Percentiles rank a stretch among this genome's conserved stretches.
These are phyloP conservation scores for Sus scrofa DNA, from an alignment of 2,113 vertebrate genomes.

Conservation along the genomic window DNA sequence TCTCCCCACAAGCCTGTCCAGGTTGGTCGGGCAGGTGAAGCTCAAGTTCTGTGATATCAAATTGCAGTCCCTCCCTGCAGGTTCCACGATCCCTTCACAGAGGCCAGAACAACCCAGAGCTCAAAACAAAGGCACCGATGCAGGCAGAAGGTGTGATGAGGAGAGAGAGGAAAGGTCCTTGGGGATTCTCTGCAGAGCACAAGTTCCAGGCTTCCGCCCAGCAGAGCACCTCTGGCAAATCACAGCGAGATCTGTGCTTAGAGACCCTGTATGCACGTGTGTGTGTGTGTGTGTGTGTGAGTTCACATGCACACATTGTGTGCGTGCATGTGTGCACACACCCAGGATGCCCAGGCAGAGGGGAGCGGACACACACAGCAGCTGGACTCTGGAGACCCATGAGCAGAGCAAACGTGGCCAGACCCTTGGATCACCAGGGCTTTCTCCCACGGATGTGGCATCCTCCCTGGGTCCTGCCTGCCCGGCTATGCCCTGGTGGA, in stretches of 20 bases:
- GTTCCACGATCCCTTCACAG: not conserved
- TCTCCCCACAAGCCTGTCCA: not conserved
- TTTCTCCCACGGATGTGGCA: not conserved
- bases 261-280: no score
- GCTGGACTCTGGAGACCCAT: slow-evolving; percentile 37
- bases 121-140: slow-evolving; percentile 39
- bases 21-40: not conserved
- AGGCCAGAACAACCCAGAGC: not conserved
- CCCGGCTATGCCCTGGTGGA: not conserved
- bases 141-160: not conserved
- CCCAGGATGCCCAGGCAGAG: not conserved
- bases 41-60: not conserved
- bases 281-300: no score
- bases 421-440: not conserved
- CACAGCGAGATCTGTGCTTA: not conserved
- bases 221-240: not conserved
- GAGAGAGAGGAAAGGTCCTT: slow-evolving; percentile 53
- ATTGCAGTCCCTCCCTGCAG: not conserved
- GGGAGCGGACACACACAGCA: not conserved
- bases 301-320: no score
- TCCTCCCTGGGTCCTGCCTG: not conserved
- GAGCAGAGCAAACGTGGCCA: not conserved
- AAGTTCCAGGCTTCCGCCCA: slow-evolving; percentile 51
- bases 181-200: slow-evolving; percentile 72
- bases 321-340: not conserved